These are phyloP conservation scores for Phaonia tiefii DNA, from an alignment of 2,888 invertebrate genomes.

Conservation along the genomic window DNA sequence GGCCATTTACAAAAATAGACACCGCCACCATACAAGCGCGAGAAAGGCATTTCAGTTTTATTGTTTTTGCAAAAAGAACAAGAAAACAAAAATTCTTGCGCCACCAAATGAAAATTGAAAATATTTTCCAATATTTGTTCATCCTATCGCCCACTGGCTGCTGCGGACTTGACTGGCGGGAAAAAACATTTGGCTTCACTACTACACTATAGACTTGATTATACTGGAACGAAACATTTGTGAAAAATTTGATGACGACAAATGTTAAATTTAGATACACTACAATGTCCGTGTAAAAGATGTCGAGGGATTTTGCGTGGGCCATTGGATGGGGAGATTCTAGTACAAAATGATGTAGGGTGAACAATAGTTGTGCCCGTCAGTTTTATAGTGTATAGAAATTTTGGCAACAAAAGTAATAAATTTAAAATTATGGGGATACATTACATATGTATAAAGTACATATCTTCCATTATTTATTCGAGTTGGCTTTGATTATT, in stretches of 20 bases:
- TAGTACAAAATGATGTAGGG: conserved; percentile 6
- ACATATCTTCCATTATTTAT: too few relatives aligned
- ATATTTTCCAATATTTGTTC: conserved; percentile 46
- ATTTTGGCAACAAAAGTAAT: not conserved
- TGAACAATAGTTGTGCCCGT: conserved; percentile 29
- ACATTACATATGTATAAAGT: too few relatives aligned
- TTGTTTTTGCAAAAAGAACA: conserved; percentile 33
- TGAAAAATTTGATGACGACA: conserved; percentile 63
- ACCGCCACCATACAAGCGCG: not conserved
- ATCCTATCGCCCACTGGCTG: conserved; percentile 38
- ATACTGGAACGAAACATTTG: not conserved
- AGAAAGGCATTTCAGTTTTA: conserved; percentile 7
- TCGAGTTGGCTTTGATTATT: too few relatives aligned
- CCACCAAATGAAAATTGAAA: conserved; percentile 32
- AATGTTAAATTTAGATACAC: conserved; percentile 58
- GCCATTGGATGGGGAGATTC: not conserved
- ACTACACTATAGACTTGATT: too few relatives aligned
- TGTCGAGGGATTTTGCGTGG: too few relatives aligned
- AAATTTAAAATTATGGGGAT: not conserved
- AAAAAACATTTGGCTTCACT: conserved; percentile 1
- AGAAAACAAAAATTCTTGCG: too few relatives aligned
- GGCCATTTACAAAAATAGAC: conserved; percentile 7
- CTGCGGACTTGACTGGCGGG: too few relatives aligned
- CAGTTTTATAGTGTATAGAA: too few relatives aligned
- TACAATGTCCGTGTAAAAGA: too few relatives aligned